Evolutionary conservation across 2,797 vertebrate species (phyloP).

Genomic region (Eospalax fontanierii): DNA sequence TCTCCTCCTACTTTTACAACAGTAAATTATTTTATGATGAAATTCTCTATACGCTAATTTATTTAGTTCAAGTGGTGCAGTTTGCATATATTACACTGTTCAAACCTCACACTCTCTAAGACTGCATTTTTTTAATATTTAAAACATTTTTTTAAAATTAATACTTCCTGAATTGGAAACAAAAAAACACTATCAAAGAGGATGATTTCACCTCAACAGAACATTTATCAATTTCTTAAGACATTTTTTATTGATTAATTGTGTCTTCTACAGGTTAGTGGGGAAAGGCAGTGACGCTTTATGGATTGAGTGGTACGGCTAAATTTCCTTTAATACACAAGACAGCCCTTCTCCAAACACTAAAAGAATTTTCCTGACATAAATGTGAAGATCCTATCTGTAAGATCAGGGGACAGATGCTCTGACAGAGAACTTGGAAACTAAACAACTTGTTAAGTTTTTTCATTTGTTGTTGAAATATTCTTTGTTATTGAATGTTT

Average conservation of each 20-base stretch:
- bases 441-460: too few relatives aligned
- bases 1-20: neutral
- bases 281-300: neutral
- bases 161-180: neutral
- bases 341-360: neutral
- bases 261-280: constrained; percentile 20
- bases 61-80: neutral
- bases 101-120: neutral
- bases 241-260: neutral
- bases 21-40: neutral
- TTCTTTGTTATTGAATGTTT: too few relatives aligned
- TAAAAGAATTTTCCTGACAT: neutral
- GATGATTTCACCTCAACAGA: neutral
- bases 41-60: neutral
- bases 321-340: neutral
- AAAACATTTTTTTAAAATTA: too few relatives aligned
- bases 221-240: neutral
- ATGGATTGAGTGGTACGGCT: neutral
- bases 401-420: neutral
- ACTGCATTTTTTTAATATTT: neutral
- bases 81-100: neutral
- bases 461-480: too few relatives aligned
- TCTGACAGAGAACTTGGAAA: neutral
- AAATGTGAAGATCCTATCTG: too few relatives aligned
- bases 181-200: too few relatives aligned